Conservation (phyloP, 2,113 vertebrate species). For the Hippocampus abdominalis region DNA sequence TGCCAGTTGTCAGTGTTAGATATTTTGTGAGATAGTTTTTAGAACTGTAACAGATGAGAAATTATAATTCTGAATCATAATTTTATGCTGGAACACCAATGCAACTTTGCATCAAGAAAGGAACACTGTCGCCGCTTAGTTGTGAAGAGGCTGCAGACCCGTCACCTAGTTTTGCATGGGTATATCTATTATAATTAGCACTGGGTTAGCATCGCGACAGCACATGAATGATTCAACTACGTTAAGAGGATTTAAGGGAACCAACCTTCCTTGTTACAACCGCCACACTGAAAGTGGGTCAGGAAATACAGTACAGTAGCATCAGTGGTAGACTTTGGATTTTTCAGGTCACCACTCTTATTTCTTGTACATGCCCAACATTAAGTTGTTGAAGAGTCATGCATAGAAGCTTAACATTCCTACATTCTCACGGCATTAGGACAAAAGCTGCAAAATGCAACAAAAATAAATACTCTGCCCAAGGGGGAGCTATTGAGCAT, state of each 20-base stretch:
- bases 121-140: constrained; percentile 11
- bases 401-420: constrained; percentile 2
- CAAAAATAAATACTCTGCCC: constrained; percentile 1
- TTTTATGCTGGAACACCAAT: constrained; percentile 15
- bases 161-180: constrained; percentile 4
- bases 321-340: constrained; percentile 8
- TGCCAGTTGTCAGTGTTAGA: constrained; percentile 15
- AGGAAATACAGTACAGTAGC: constrained; percentile 23
- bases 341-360: constrained; percentile 24
- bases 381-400: constrained; percentile 2
- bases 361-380: neutral
- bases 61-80: constrained; percentile 3
- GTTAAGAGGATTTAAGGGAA: constrained; percentile 31
- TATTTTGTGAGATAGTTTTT: constrained; percentile 34
- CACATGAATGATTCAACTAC: constrained; percentile 58
- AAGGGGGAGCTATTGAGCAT: neutral
- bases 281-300: constrained; percentile 49
- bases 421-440: neutral
- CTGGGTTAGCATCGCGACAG: constrained; percentile 4
- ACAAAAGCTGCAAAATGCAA: neutral
- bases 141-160: constrained; percentile 25
- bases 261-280: constrained; percentile 23
- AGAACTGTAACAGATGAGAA: constrained; percentile 31
- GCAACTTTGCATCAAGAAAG: no score
- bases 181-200: constrained; percentile 45